phyloP scores from a whole-genome alignment of 2,113 vertebrate species.

The Laticauda laticaudata region DNA sequence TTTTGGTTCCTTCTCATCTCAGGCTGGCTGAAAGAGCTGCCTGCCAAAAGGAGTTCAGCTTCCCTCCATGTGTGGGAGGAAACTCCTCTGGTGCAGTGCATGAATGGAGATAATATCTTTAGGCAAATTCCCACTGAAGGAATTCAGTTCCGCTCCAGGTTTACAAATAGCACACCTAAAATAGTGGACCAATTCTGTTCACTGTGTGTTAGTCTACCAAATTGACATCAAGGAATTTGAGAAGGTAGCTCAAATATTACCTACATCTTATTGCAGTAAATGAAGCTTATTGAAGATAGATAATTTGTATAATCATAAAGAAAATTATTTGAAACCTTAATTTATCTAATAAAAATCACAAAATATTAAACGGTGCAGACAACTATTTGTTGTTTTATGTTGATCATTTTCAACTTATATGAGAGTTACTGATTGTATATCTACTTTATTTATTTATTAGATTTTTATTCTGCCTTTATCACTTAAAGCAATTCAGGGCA shows the following conservation, averaged over 20 bases:
- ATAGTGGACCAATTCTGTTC: neutral
- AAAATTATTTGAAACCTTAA: neutral
- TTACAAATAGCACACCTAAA: neutral
- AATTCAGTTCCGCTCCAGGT: neutral
- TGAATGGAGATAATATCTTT: neutral
- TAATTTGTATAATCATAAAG: neutral
- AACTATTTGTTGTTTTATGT: neutral
- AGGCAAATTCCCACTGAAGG: neutral
- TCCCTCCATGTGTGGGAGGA: neutral
- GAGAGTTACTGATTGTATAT: neutral
- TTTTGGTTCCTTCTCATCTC: neutral
- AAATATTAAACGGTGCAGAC: neutral
- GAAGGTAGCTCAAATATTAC: constrained; percentile 13
- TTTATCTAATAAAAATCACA: neutral
- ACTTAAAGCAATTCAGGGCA: neutral
- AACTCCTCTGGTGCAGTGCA: neutral
- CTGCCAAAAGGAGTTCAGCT: neutral
- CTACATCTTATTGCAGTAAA: neutral
- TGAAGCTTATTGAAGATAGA: constrained; percentile 12
- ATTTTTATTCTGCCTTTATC: neutral
- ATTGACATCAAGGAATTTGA: neutral
- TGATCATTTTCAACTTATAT: neutral
- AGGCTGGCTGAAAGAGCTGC: neutral
- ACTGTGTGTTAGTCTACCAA: neutral
- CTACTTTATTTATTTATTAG: too few species aligned